Base-by-base conservation (phyloP, 1,140 invertebrate genomes). In the Telenomus remus region DNA sequence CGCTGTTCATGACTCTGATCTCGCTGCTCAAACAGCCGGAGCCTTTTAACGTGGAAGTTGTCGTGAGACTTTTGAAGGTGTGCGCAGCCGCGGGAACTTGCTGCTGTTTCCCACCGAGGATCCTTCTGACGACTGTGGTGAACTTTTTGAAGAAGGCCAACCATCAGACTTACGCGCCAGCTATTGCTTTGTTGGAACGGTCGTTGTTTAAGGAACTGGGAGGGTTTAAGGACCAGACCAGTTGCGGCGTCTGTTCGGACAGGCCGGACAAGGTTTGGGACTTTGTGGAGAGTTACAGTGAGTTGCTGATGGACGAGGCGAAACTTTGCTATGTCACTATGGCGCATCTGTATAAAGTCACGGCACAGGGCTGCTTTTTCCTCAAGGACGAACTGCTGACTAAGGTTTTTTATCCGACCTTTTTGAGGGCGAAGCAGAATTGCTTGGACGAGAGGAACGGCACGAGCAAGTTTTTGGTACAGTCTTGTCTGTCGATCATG, bases 401-500 rank as follows among this genome's bases (percentile, higher is more conserved):
- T 50, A 88, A 86, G 47, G 90, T 92, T 0, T 90, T 92, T 63
- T 91, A 91, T 73, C 91, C 92, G 0, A 90, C 89, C 0, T 92
- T 92, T 72, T 81, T 91, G 6, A 89, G 87, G 8, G 87, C 90
- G 0, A 91, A 91, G 71, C 84, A 86, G 42, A 72, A 81, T 47
- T 90, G 88, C 60, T 76, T 81, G 4, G 35, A 72, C 0, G 81
- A 89, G 42, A 85, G 84, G 10, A 71, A 80, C 13, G 87, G 86
- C n/a, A 84, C 85, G 0, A 86, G 89, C 0, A 91, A 91, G 46
- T 92, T 92, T 76, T 80, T 91, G 0, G 87, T 91, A 2, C 88
- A 90, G 9, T 91, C 91, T 0, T 92, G 91, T 44, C 79, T 93
- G 1, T 91, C 91, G 3, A 87, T 90, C 0, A 91, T 92, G 55